Evolutionary conservation across 2,797 vertebrate genomes (phyloP).

Genomic region (Phoebastria nigripes): DNA sequence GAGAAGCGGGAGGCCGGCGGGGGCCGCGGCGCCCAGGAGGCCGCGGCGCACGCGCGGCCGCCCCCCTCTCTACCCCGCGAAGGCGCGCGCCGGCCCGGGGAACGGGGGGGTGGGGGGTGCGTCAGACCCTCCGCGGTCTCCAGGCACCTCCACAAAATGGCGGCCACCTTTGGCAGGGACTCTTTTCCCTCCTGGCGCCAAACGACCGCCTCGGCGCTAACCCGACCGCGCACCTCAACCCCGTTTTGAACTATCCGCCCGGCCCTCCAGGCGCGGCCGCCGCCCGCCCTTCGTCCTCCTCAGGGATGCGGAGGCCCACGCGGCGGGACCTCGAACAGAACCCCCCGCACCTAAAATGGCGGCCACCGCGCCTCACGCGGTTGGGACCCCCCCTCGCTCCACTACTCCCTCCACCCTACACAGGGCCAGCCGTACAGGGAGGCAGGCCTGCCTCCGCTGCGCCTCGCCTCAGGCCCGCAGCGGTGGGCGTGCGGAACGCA

Average conservation of each 20-base stretch:
- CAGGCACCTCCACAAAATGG: slow-evolving; percentile 47
- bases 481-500: fast-evolving
- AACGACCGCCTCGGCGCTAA: neutral
- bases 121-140: neutral
- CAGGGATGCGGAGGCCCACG: neutral
- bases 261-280: neutral
- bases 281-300: too few species aligned
- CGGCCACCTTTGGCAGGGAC: neutral
- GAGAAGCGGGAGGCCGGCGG: too few species aligned
- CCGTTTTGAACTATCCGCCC: fast-evolving
- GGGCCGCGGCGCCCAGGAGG: neutral
- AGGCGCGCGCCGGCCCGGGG: fast-evolving
- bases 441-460: neutral
- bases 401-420: neutral
- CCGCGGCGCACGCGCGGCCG: neutral
- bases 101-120: neutral
- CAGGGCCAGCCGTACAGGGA: fast-evolving
- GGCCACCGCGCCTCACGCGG: neutral
- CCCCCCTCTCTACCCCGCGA: fast-evolving
- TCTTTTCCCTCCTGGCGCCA: neutral
- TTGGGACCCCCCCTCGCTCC: neutral
- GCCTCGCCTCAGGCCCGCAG: neutral
- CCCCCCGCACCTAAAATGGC: slow-evolving; percentile 24
- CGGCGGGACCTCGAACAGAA: neutral
- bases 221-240: neutral